phyloP scores from a whole-genome alignment of 2,113 vertebrate species.

The Leiothrix lutea region DNA sequence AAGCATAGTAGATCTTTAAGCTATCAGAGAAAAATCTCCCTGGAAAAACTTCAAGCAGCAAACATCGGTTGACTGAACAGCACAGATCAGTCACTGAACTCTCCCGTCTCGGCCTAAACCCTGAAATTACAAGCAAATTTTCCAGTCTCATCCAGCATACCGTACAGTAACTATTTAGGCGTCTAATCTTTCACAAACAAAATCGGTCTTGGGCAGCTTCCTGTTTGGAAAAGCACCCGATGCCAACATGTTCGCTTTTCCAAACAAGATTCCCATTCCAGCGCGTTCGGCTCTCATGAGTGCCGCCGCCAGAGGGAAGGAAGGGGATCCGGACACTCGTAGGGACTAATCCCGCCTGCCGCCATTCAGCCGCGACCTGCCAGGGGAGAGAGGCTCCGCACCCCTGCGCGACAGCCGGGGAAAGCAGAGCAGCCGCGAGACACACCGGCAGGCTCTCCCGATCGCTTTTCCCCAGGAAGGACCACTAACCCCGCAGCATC shows the following conservation, averaged over 20 bases:
- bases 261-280: neutral
- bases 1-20: neutral
- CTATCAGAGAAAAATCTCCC: neutral
- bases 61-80: neutral
- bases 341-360: neutral
- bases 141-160: neutral
- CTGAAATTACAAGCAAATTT: neutral
- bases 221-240: neutral
- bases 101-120: neutral
- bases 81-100: neutral
- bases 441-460: rapidly evolving
- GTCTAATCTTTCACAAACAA: neutral
- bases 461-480: rapidly evolving
- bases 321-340: neutral
- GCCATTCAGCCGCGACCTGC: neutral
- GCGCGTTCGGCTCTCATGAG: neutral
- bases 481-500: rapidly evolving
- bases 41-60: neutral
- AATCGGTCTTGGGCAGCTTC: neutral
- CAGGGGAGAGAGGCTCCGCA: neutral
- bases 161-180: neutral
- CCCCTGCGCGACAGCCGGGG: neutral
- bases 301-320: neutral
- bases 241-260: neutral
- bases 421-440: rapidly evolving